These are phyloP conservation scores for Tetanocera ferruginea DNA, from an alignment of 2,888 invertebrate species.

Conservation along the genomic window DNA sequence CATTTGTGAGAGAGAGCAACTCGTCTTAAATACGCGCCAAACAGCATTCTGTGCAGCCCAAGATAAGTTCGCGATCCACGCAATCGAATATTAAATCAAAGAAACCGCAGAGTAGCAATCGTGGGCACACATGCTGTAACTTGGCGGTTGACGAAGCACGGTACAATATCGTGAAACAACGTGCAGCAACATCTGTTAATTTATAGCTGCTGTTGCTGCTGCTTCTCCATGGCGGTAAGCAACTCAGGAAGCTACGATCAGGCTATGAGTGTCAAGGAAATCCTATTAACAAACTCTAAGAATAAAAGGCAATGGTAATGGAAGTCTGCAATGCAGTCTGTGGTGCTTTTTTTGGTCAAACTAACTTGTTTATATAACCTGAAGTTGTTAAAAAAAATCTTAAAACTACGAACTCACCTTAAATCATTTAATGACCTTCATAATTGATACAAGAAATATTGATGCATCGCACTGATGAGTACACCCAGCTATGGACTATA, in stretches of 20 bases:
- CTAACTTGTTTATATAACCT: no score
- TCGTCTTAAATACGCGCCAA: neutral
- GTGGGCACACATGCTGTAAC: slow-evolving; percentile 26
- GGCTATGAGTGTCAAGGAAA: neutral
- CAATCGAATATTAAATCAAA: slow-evolving; percentile 43
- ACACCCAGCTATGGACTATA: no score
- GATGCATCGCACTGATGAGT: no score
- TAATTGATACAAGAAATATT: no score
- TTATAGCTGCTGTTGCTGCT: neutral
- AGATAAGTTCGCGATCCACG: neutral
- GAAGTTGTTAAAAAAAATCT: no score
- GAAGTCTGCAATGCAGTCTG: neutral
- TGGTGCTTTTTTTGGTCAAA: no score
- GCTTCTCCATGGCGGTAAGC: neutral
- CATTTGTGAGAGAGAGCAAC: neutral
- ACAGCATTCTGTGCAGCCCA: neutral
- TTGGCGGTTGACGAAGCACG: slow-evolving; percentile 34
- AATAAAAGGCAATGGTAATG: no score
- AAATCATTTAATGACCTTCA: no score
- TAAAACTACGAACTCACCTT: no score
- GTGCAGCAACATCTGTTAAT: slow-evolving; percentile 17
- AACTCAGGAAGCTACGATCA: slow-evolving; percentile 6
- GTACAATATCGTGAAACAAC: neutral
- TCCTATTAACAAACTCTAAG: no score
- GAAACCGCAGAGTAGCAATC: slow-evolving; percentile 40